Base-by-base conservation (phyloP, 2,888 invertebrate species). In the Malthinus seriepunctatus region DNA sequence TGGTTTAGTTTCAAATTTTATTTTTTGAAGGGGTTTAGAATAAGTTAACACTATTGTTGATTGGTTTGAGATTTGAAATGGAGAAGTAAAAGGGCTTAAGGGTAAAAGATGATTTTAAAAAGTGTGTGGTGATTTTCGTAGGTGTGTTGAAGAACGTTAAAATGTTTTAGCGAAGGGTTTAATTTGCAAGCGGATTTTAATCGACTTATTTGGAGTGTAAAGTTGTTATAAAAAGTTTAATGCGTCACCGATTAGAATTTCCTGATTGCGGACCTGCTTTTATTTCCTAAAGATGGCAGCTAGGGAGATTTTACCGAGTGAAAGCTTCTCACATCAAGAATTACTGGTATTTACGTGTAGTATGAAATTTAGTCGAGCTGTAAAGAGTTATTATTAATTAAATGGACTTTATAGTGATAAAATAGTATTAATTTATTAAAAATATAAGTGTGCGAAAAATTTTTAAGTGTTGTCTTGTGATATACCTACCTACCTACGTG, bases 241-340 rank as follows among this genome's bases (percentile, higher is more conserved):
- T 2, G 34, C 34, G 10, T 9, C 34, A 6, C 34, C 3, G n/a
- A 10, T 9, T 34, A 34, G 8, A 9, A 10, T 37, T 37, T 11
- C 31, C 32, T 32, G 32, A 46, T 34, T 52, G 5, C 52, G 52
- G 15, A 11, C 14, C 52, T 52, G 52, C 3, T 1, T 14, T n/a
- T 14, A 45, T 32, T 11, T 39, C 48, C 49, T 48, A 64, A 68
- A 68, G 63, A 71, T 69, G 73, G 73, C 71, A 70, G 70, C 64
- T 67, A 67, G 62, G 63, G 58, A 54, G 64, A 55, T 54, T 57
- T 56, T 59, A 56, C 49, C 34, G 56, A 52, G 63, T 60, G 63
- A 63, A 63, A 63, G 63, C 56, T 52, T 50, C 31, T 46, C 32
- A 52, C 39, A 56, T 62, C 52, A 56, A 44, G 35, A 35, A 46